Conservation (phyloP, 2,888 invertebrate species). For the Tridacna crocea region DNA sequence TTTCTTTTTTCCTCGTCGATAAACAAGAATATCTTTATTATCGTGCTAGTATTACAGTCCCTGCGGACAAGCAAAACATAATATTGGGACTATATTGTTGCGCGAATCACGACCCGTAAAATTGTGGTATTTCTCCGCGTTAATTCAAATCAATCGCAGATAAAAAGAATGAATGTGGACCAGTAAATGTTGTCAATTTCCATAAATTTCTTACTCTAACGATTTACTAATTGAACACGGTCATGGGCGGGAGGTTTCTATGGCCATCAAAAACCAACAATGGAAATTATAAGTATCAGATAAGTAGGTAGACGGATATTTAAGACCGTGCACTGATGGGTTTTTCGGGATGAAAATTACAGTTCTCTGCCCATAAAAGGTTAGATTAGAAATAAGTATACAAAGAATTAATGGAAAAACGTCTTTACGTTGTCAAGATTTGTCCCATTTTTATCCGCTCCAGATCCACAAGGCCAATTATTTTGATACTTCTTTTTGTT, state of each 20-base stretch:
- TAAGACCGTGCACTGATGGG: conserved; percentile 15
- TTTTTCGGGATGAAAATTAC: conserved; percentile 15
- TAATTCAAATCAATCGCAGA: conserved; percentile 53
- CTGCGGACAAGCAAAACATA: conserved; percentile 13
- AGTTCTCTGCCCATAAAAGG: conserved; percentile 19
- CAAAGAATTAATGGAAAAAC: conserved; percentile 5
- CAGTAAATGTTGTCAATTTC: conserved; percentile 45
- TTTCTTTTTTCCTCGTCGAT: not conserved
- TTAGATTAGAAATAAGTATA: conserved; percentile 1
- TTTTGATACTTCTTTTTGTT: no score
- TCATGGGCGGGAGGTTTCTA: conserved; percentile 24
- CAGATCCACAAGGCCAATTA: not conserved
- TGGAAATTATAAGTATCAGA: conserved; percentile 10
- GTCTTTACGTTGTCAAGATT: not conserved
- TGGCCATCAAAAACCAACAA: conserved; percentile 11
- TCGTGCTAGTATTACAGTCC: not conserved
- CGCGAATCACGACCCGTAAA: conserved; percentile 37
- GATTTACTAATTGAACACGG: conserved; percentile 32
- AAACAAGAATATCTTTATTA: not conserved
- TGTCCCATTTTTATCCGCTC: not conserved
- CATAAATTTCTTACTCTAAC: conserved; percentile 38
- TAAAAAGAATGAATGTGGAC: conserved; percentile 40
- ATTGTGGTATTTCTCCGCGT: conserved; percentile 28
- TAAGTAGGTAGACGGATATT: conserved; percentile 17
- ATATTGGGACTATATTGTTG: conserved; percentile 33